Base-by-base conservation (phyloP, 2,113 vertebrate genomes). In the Bufo gargarizans region DNA sequence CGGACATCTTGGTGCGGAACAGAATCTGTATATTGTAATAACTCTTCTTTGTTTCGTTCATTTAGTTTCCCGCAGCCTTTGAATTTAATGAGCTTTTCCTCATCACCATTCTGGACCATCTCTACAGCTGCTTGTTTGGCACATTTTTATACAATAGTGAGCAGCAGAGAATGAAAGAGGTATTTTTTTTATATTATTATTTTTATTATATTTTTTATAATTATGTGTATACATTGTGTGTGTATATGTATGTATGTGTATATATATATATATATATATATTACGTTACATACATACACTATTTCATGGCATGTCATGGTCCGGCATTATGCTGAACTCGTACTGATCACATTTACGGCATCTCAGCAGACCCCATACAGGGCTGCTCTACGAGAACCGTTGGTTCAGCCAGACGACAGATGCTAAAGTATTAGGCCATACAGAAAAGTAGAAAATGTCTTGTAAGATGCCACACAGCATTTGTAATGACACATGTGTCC, bases 1-100 rank as follows among this genome's bases (percentile, higher is more conserved):
- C 33, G 33, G n/a, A n/a, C n/a, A n/a, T n/a, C n/a, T n/a, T n/a
- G n/a, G 16, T 47, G 8, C 10, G 7, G 14, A 47, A 17, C 11
- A 7, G 71, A 17, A 3, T 20, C 19, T n/a, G 76, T 55, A 20
- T n/a, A 13, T 11, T 78, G 2, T 55, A 78, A 9, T 53, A 78
- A 55, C 59, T 1, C 43, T 47, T 33, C 33, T 43, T 79, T 69
- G 61, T 63, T 81, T 86, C 81, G 9, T 90, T 78, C 91, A 90
- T 74, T 43, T 90, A 99, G 98, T 99, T 99, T 94, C 97, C 98
- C 76, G 94, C 98, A 85, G 97, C 98, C 1, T 99, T 99, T 91
- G 97, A 99, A 92, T 99, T 99, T 92, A 99, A 98, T 0, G 98
- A 99, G 90, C 92, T 99, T 22, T 98, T 99, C 94, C 94, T 99